Conservation (phyloP, 2,113 vertebrate genomes). For the Isurus oxyrinchus region DNA sequence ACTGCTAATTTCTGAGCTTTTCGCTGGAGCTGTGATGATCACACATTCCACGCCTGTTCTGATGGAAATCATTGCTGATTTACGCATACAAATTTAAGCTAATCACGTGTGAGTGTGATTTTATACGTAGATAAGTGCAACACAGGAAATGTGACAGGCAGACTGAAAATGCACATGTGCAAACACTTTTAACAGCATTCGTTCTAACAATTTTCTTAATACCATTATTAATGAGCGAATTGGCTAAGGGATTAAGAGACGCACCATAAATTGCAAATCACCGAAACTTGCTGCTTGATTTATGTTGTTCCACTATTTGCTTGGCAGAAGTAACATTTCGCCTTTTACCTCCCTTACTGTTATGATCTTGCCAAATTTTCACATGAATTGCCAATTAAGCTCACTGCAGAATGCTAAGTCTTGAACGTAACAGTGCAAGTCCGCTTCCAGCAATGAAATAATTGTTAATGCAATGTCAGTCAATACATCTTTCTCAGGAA, state of each 20-base stretch:
- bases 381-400: background rate
- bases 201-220: background rate
- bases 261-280: background rate
- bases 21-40: background rate
- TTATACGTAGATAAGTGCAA: background rate
- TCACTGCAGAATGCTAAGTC: background rate
- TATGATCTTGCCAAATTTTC: background rate
- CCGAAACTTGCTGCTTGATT: background rate
- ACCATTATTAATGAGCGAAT: background rate
- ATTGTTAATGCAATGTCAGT: background rate
- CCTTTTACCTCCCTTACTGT: background rate
- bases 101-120: background rate
- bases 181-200: background rate
- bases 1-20: background rate
- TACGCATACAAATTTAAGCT: background rate
- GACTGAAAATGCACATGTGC: background rate
- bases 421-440: background rate
- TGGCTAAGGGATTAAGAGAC: background rate
- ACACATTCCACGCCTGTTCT: background rate
- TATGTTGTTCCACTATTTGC: background rate
- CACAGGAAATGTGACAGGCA: background rate
- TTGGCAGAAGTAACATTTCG: background rate
- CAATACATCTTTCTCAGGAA: background rate
- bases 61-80: background rate
- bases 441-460: background rate